Conservation (phyloP, 2,888 invertebrate species). For the Eristalis pertinax region DNA sequence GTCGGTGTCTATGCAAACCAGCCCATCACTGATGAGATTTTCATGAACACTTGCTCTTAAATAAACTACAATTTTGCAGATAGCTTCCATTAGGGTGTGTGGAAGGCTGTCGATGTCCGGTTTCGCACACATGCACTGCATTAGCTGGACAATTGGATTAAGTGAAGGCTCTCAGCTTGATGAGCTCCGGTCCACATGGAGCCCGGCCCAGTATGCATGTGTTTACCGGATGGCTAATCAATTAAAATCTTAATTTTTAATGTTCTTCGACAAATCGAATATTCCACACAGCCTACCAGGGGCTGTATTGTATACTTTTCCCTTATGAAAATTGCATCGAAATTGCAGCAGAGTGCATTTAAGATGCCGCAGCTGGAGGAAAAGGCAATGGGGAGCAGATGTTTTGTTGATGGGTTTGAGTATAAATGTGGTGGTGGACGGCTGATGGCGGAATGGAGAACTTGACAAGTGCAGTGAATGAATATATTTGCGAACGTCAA, state of each 20-base stretch:
- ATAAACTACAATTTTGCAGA: constrained; percentile 10
- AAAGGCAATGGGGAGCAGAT: neutral
- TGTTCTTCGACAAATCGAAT: constrained; percentile 19
- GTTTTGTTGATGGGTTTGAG: neutral
- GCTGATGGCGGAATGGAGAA: neutral
- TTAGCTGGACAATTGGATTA: constrained; percentile 42
- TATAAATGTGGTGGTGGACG: neutral
- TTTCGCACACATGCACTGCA: constrained; percentile 4
- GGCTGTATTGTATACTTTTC: neutral
- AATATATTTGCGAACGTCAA: too few species aligned
- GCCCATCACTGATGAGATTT: neutral
- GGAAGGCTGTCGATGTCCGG: neutral
- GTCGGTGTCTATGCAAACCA: neutral
- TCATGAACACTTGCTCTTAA: constrained; percentile 16
- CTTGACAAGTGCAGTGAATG: neutral
- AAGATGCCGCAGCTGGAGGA: neutral
- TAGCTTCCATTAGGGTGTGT: neutral
- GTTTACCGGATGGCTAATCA: constrained; percentile 37
- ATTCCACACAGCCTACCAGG: neutral
- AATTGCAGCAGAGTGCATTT: neutral
- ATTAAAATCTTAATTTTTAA: constrained; percentile 47
- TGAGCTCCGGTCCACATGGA: constrained; percentile 9
- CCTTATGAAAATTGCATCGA: constrained; percentile 17
- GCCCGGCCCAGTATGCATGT: neutral
- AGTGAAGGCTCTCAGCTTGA: constrained; percentile 37